These are phyloP conservation scores for Agapostemon virescens DNA, from an alignment of 2,888 invertebrate species.

Conservation along the genomic window DNA sequence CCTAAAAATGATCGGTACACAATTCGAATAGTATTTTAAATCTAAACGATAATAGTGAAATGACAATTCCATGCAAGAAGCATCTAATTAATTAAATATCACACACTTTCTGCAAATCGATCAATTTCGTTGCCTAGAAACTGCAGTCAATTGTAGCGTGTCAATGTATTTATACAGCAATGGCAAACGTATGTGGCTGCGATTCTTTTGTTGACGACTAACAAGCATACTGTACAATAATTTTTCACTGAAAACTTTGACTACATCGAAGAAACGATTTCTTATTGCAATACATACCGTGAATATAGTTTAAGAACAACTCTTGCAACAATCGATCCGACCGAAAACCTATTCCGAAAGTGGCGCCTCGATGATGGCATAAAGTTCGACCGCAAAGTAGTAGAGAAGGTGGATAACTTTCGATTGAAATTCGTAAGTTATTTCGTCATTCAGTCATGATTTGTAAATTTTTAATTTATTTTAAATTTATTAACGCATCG, in stretches of 20 bases:
- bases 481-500: neutral
- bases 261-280: neutral
- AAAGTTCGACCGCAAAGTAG: constrained; percentile 33
- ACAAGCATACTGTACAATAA: neutral
- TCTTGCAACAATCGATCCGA: constrained; percentile 23
- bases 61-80: neutral
- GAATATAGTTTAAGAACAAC: constrained; percentile 10
- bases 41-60: neutral
- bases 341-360: constrained; percentile 19
- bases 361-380: constrained; percentile 41
- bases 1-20: constrained; percentile 29
- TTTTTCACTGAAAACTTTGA: neutral
- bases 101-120: constrained; percentile 63
- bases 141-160: constrained; percentile 71
- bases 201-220: neutral
- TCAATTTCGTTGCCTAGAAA: constrained; percentile 76
- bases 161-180: constrained; percentile 10
- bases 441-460: no score
- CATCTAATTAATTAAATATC: constrained; percentile 6
- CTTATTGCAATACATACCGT: constrained; percentile 34
- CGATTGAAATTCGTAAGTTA: neutral
- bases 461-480: neutral
- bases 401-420: neutral
- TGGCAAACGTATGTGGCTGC: neutral
- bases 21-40: neutral